A percentile compares a stretch with the other conserved stretches of the same genome.
Evolutionary conservation across 2,888 invertebrate genomes (phyloP).

Genomic region (Adineta ricciae): DNA sequence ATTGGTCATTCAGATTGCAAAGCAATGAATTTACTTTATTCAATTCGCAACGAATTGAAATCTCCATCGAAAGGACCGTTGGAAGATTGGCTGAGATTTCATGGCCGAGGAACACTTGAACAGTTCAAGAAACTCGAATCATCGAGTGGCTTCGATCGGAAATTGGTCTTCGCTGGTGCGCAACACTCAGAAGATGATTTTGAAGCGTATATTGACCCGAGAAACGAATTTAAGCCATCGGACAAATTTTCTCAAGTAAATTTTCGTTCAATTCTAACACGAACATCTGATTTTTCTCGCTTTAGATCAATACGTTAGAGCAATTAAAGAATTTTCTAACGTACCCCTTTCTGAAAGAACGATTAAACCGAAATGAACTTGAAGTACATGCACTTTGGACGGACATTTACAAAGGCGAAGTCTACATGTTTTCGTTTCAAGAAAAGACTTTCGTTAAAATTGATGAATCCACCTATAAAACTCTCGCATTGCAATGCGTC

Average conservation of each 20-base stretch:
- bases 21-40: conserved; percentile 73
- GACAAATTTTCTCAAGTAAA: conserved; percentile 83
- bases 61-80: conserved; percentile 74
- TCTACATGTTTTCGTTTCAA: conserved; percentile 80
- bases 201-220: conserved; percentile 84
- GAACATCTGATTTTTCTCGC: no score
- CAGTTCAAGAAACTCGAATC: conserved; percentile 64
- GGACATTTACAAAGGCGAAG: conserved; percentile 88
- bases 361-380: conserved; percentile 68
- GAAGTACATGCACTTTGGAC: conserved; percentile 89
- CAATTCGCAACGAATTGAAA: conserved; percentile 62
- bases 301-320: conserved; percentile 73
- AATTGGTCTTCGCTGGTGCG: conserved; percentile 45
- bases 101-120: conserved; percentile 62
- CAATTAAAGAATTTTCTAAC: conserved; percentile 84
- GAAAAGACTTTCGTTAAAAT: conserved; percentile 74
- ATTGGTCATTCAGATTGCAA: conserved; percentile 97
- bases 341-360: conserved; percentile 74
- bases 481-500: conserved; percentile 49
- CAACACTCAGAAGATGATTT: conserved; percentile 61
- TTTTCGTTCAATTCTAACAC: no score
- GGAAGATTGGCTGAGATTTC: conserved; percentile 78
- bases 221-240: conserved; percentile 71
- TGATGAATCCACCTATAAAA: conserved; percentile 68
- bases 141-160: conserved; percentile 51